These are phyloP conservation scores for Callipepla squamata DNA, from an alignment of 2,113 vertebrate species.

Conservation along the genomic window DNA sequence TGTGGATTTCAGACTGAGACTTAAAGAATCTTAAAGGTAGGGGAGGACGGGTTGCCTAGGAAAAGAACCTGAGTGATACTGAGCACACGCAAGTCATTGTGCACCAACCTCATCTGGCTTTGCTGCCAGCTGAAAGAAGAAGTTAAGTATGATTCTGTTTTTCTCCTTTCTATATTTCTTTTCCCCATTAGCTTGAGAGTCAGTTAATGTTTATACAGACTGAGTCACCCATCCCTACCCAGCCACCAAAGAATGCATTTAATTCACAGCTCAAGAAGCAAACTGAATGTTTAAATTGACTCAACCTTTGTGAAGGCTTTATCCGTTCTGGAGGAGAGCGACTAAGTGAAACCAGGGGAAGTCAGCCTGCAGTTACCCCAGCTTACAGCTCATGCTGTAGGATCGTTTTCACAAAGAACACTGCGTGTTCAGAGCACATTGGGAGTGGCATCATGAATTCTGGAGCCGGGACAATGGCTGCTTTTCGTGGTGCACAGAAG, in stretches of 20 bases:
- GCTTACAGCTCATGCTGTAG: not conserved
- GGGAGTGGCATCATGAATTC: slow-evolving; percentile 20
- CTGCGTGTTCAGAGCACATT: not conserved
- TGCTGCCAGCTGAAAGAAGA: slow-evolving; percentile 48
- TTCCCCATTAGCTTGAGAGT: slow-evolving; percentile 66
- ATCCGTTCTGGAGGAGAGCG: slow-evolving; percentile 57
- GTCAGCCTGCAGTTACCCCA: not conserved
- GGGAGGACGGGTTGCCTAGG: not conserved
- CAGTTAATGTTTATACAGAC: slow-evolving; percentile 70
- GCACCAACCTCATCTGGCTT: not conserved
- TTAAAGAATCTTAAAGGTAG: not conserved
- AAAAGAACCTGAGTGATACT: not conserved
- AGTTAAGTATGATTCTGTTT: slow-evolving; percentile 26
- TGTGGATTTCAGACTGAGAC: slow-evolving; percentile 13
- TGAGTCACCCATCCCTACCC: slow-evolving; percentile 72
- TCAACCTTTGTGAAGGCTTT: slow-evolving; percentile 71
- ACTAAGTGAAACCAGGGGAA: slow-evolving; percentile 61
- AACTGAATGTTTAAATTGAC: slow-evolving; percentile 70
- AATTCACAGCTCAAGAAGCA: slow-evolving; percentile 69
- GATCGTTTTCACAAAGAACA: slow-evolving; percentile 1
- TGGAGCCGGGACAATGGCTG: slow-evolving; percentile 35
- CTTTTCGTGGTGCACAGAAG: not conserved
- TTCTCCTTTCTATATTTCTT: slow-evolving; percentile 53
- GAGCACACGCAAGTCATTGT: not conserved
- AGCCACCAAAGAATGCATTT: slow-evolving; percentile 69